Evolutionary conservation across 1,140 invertebrate species (phyloP).

Genomic region (Aphis gossypii): DNA sequence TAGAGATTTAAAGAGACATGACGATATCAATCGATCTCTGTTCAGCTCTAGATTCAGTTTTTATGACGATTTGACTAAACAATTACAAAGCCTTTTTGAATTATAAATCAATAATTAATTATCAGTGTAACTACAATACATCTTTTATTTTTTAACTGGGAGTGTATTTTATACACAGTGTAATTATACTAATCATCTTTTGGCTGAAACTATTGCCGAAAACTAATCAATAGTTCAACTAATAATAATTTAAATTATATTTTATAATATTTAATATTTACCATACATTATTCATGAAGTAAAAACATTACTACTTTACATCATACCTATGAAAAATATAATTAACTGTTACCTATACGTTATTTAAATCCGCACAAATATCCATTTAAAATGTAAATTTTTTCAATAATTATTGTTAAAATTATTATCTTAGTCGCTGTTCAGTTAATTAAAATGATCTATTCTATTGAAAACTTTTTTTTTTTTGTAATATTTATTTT

Average conservation of each 20-base stretch:
- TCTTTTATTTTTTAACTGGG: not conserved
- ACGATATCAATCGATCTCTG: not conserved
- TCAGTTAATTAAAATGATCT: not conserved
- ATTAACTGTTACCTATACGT: not conserved
- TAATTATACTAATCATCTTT: not conserved
- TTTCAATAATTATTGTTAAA: not conserved
- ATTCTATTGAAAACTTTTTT: not conserved
- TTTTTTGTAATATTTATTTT: not conserved
- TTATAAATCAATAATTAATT: not conserved
- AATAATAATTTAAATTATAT: slow-evolving; percentile 21
- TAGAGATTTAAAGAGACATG: too few relatives aligned
- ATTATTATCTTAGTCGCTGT: not conserved
- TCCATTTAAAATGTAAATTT: slow-evolving; percentile 28
- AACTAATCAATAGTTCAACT: not conserved
- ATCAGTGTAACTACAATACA: not conserved
- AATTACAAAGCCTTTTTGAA: not conserved
- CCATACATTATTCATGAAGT: not conserved
- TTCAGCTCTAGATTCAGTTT: not conserved
- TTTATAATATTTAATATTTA: not conserved
- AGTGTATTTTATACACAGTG: not conserved
- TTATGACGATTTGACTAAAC: not conserved
- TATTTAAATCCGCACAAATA: not conserved
- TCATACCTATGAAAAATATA: not conserved
- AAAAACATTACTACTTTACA: not conserved
- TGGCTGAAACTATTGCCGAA: not conserved